Percentiles rank a stretch among this genome's conserved stretches.
Conservation (phyloP, 2,113 vertebrate species). For the Psephotus haematonotus region DNA sequence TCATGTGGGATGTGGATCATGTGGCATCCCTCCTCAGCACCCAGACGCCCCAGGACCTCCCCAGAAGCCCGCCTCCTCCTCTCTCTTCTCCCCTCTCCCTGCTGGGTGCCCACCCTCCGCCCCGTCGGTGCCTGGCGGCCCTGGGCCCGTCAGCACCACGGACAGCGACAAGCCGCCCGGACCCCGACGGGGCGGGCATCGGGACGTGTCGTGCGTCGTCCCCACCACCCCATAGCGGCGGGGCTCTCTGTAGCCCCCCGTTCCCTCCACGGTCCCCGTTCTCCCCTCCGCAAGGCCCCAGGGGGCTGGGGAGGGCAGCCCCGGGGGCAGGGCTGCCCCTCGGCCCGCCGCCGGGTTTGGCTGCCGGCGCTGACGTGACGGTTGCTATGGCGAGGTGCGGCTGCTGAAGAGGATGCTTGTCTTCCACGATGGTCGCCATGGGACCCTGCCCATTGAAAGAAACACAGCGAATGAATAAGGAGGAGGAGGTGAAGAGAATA, state of each 20-base stretch:
- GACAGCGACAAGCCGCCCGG: neutral
- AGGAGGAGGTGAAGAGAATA: neutral
- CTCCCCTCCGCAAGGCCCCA: neutral
- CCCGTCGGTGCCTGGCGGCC: neutral
- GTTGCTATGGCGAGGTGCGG: conserved; percentile 78
- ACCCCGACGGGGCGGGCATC: neutral
- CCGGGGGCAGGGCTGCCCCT: neutral
- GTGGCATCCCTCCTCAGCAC: conserved; percentile 21
- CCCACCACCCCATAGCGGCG: neutral
- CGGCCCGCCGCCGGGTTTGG: neutral
- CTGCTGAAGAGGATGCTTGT: conserved; percentile 68
- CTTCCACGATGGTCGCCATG: conserved; percentile 73
- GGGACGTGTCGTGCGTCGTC: neutral
- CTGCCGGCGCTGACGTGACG: conserved; percentile 59
- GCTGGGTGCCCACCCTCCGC: neutral
- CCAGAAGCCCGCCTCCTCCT: neutral
- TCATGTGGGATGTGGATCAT: conserved; percentile 66
- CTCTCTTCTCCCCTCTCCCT: neutral
- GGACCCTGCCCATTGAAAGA: conserved; percentile 62
- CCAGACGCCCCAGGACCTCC: neutral
- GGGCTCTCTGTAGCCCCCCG: neutral
- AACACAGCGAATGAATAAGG: neutral
- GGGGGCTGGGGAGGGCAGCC: neutral
- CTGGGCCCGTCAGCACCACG: neutral
- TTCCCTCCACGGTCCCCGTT: neutral